phyloP scores from a whole-genome alignment of 2,797 vertebrate genomes.

The Sebastes oblongus region DNA sequence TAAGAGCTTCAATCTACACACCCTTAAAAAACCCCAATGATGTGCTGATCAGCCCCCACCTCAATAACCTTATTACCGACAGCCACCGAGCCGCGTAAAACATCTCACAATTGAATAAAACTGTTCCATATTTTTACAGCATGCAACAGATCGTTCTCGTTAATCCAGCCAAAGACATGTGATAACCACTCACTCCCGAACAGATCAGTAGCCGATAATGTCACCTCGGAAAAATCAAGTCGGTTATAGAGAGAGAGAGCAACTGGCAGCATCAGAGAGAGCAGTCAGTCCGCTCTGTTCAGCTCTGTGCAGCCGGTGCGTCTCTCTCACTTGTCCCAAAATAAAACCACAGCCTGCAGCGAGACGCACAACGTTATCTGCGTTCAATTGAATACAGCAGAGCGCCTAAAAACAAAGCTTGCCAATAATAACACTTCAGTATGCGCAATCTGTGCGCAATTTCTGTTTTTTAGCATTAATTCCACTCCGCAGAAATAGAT shows the following conservation, averaged over 20 bases:
- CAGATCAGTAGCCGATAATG: conserved; percentile 8
- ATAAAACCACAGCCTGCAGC: conserved; percentile 44
- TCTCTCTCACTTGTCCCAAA: conserved; percentile 37
- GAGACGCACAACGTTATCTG: conserved; percentile 7
- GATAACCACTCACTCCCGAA: background rate
- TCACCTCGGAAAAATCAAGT: conserved; percentile 36
- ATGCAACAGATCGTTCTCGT: background rate
- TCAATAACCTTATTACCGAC: background rate
- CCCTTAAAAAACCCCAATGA: conserved; percentile 5
- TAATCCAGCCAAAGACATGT: background rate
- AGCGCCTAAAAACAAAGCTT: conserved; percentile 12
- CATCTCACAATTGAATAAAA: background rate
- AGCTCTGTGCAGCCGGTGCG: conserved; percentile 12
- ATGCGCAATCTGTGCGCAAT: background rate
- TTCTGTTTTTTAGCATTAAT: background rate
- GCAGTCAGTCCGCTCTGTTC: conserved; percentile 7
- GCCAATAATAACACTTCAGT: conserved; percentile 1
- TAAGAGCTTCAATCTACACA: conserved; percentile 5
- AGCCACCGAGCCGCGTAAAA: background rate
- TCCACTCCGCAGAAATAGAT: background rate
- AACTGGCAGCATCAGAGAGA: conserved; percentile 55
- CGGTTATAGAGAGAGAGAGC: conserved; percentile 40
- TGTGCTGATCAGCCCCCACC: conserved; percentile 36
- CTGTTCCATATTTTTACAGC: background rate
- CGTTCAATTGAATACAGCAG: conserved; percentile 4